Percentiles rank a stretch among this genome's conserved stretches.
Evolutionary conservation across 2,888 invertebrate species (phyloP).

Genomic region (Hedya salicella): DNA sequence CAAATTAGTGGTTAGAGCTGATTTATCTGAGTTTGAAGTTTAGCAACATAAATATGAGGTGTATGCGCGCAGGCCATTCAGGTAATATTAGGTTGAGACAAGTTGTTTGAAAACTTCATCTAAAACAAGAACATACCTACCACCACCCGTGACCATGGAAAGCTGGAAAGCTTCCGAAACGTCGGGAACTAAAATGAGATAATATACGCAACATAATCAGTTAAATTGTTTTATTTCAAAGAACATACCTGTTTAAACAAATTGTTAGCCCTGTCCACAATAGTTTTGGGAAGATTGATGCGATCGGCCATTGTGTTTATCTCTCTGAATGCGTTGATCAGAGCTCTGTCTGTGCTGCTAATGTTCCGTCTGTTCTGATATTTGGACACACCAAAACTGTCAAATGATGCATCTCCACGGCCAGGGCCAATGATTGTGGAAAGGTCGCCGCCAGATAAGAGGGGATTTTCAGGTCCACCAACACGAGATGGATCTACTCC

Average conservation of each 20-base stretch:
- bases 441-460: conserved; percentile 97
- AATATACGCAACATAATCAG: too few relatives aligned
- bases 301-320: conserved; percentile 99
- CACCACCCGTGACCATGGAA: too few relatives aligned
- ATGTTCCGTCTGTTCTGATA: conserved; percentile 91
- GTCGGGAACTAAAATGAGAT: too few relatives aligned
- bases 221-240: too few relatives aligned
- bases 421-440: conserved; percentile 96
- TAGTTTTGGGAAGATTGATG: conserved; percentile 98
- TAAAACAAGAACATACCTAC: too few relatives aligned
- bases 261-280: conserved; percentile 98
- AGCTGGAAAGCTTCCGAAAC: too few relatives aligned
- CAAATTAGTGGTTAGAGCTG: too few relatives aligned
- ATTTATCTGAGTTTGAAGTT: too few relatives aligned
- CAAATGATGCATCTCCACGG: conserved; percentile 93
- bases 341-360: conserved; percentile 96
- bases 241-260: conserved; percentile 95
- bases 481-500: conserved; percentile 99
- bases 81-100: too few relatives aligned
- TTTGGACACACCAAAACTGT: conserved; percentile 92
- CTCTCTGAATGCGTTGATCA: conserved; percentile 98
- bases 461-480: conserved; percentile 99
- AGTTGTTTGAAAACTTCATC: too few relatives aligned
- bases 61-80: too few relatives aligned
- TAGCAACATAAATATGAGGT: too few relatives aligned